Base-by-base conservation (phyloP, 2,797 vertebrate genomes). In the Sorex maritimensis region DNA sequence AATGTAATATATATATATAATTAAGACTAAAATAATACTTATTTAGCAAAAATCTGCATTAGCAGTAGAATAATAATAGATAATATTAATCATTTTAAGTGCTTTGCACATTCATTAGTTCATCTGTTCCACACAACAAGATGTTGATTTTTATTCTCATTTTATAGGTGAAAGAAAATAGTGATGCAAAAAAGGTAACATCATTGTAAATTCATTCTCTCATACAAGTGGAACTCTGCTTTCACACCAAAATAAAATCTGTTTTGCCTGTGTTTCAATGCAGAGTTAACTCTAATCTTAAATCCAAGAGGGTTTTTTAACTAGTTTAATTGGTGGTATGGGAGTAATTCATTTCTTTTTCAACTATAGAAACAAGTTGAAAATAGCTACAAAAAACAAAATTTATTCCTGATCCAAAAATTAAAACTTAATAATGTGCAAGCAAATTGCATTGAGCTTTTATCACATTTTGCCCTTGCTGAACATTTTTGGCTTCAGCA, bases 381-480 rank as follows among this genome's bases (percentile, higher is more conserved):
- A 97, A 95, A 95, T 58, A 93, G 61, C 73, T 95, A 79, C 63
- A 93, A 88, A 95, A 97, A 97, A 97, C 93, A 96, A 71, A 95
- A 89, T 95, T 96, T 96, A 68, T 95, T 96, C 86, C 94, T 97
- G 75, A 83, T 95, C 86, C 91, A 96, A 97, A 96, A 98, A 98
- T 96, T 96, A 97, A 96, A 97, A 97, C 93, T 94, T 97, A 97
- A 96, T 97, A 96, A 81, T 65, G 92, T 90, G 96, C 94, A 96
- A 97, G 95, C 95, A 98, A 97, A 96, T 79, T 89, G 96, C 97
- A 95, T 91, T 93, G 96, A 97, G 96, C 81, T 93, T 97, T 97
- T 95, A 97, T 95, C 97, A 97, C 97, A 98, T 95, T 98, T 97
- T 97, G 93, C 96, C 97, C 97, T 97, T 97, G 95, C 96, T 97